Evolutionary conservation across 2,797 vertebrate genomes (phyloP), one percentile per base, ranked within the genome.

Genomic region (Fundulus diaphanus): DNA sequence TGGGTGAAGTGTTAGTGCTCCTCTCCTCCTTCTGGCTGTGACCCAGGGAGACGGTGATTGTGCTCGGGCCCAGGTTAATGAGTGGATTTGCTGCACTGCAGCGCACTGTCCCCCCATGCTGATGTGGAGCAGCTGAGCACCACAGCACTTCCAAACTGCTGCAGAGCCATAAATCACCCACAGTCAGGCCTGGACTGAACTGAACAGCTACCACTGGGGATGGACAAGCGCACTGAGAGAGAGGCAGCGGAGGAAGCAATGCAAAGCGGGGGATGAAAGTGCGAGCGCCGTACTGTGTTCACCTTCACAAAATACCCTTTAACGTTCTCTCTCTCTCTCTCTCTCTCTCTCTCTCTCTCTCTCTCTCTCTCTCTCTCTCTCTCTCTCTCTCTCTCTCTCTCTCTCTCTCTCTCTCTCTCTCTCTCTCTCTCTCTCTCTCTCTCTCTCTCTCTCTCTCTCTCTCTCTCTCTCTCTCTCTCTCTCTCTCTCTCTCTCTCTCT

Each of bases 111-210:
- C 90, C 88, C 87, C 89, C 90, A 88, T 93, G 92, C 93, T 95
- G 95, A 94, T 93, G 92, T 93, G 92, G 88, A 94, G 92, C 93
- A 94, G 93, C 94, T 92, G 92, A 94, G 90, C 88, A 91, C 90
- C 92, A 93, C 91, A 92, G 88, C 86, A 88, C 88, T 85, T 90
- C 85, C 84, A 89, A 81, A 80, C 90, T 91, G 89, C 94, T 95
- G 94, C 95, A 95, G 94, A 93, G 93, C 92, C 90, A 95, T 95
- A 96, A 96, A 96, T 96, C 94, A 95, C 92, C 84, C 81, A 73
- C 89, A 87, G 90, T 91, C 88, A 86, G 83, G 82, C 87, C 83
- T 48, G 85, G 83, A 79, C 87, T 66, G 31, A 85, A 81, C 69
- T 46, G 81, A 88, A 76, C 84, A 86, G 84, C 88, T 84, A 88